Conservation (phyloP, 2,888 invertebrate species). For the Linnaemya vulpina region DNA sequence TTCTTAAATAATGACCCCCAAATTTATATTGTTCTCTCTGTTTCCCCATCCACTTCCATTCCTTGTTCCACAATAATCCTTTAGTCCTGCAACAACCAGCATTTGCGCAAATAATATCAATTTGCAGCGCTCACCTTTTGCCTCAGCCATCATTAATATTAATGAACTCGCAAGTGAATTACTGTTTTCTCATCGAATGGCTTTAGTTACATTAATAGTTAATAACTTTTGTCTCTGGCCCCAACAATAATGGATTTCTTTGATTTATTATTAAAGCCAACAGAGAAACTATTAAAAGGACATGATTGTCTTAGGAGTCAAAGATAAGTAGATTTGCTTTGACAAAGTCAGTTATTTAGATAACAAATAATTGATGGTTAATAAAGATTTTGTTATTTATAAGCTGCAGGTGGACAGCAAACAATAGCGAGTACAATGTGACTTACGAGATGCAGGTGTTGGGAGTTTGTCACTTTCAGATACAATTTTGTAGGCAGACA, state of each 20-base stretch:
- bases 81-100: not conserved
- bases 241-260: conserved; percentile 1
- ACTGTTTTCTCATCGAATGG: conserved; percentile 3
- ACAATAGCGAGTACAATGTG: too few species aligned
- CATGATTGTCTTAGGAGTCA: not conserved
- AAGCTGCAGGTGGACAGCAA: not conserved
- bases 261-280: conserved; percentile 13
- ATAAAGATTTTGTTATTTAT: not conserved
- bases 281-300: not conserved
- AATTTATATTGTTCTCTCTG: not conserved
- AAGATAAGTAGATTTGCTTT: not conserved
- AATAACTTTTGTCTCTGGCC: not conserved
- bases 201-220: conserved; percentile 3
- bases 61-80: too few species aligned
- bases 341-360: not conserved
- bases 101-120: not conserved
- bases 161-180: not conserved
- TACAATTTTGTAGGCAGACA: too few species aligned
- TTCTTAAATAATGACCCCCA: not conserved
- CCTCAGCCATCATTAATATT: conserved; percentile 1
- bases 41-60: not conserved
- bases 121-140: not conserved
- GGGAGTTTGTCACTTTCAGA: too few species aligned
- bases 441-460: too few species aligned
- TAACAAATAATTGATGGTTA: not conserved